A percentile compares a stretch with the other conserved stretches of the same genome.
Evolutionary conservation across 2,113 vertebrate genomes (phyloP).

Genomic region (Nerophis lumbriciformis): DNA sequence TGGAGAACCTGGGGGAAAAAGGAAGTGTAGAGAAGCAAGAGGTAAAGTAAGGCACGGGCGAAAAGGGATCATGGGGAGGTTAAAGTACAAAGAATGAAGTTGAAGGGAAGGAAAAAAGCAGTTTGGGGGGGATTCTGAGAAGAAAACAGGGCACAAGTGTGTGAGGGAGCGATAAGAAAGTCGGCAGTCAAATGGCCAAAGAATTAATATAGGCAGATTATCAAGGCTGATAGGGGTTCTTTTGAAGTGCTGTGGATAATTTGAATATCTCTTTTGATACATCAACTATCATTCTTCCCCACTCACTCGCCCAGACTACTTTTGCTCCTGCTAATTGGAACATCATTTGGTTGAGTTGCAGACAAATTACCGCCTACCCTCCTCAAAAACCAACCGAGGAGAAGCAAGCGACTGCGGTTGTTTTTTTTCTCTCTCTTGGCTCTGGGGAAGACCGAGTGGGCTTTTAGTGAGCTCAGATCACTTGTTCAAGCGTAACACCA

Average conservation of each 20-base stretch:
- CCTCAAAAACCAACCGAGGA: conserved; percentile 19
- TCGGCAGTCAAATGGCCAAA: conserved; percentile 54
- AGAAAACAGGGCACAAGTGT: conserved; percentile 42
- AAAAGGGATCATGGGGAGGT: conserved; percentile 6
- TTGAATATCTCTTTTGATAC: conserved; percentile 57
- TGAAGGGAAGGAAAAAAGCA: conserved; percentile 10
- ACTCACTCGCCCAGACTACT: conserved; percentile 34
- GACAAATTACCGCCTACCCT: conserved; percentile 30
- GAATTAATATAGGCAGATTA: conserved; percentile 66
- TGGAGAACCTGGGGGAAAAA: conserved; percentile 74
- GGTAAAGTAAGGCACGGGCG: conserved; percentile 2
- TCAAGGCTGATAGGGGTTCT: conserved; percentile 53
- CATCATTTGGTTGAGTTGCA: conserved; percentile 33
- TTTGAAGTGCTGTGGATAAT: conserved; percentile 64
- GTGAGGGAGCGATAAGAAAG: conserved; percentile 54
- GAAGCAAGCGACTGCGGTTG: not conserved
- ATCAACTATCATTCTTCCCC: conserved; percentile 48
- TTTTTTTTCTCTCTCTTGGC: not conserved
- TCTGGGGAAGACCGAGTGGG: conserved; percentile 16
- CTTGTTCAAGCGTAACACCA: conserved; percentile 11
- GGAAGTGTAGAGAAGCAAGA: conserved; percentile 3
- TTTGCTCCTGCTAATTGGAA: conserved; percentile 50
- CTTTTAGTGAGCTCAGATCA: conserved; percentile 23
- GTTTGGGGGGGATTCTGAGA: conserved; percentile 16
- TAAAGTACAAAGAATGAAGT: conserved; percentile 18